Percentiles rank a stretch among this genome's conserved stretches.
These are phyloP conservation scores for Mamestra configurata DNA, from an alignment of 1,140 invertebrate genomes.

Conservation along the genomic window DNA sequence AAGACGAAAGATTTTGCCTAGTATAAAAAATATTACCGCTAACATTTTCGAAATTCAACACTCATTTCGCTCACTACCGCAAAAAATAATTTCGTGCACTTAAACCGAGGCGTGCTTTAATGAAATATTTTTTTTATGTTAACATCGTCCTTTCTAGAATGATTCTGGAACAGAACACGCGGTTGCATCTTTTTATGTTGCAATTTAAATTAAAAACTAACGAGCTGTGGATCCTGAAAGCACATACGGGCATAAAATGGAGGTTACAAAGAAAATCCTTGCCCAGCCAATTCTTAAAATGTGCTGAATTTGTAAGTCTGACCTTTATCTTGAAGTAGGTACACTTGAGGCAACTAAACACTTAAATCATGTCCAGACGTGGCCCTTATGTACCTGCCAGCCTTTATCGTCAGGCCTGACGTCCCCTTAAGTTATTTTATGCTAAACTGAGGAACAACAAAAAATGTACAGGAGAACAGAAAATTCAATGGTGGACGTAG, in stretches of 20 bases:
- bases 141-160: background rate
- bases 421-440: conserved; percentile 9
- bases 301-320: background rate
- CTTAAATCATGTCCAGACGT: conserved; percentile 15
- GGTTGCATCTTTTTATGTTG: conserved; percentile 1
- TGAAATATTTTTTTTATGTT: background rate
- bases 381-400: conserved; percentile 10
- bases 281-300: background rate
- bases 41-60: conserved; percentile 32
- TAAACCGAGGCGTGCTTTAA: conserved; percentile 3
- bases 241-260: background rate
- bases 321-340: background rate
- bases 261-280: background rate
- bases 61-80: background rate
- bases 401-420: background rate
- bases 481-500: background rate
- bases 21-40: conserved; percentile 61
- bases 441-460: background rate
- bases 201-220: conserved; percentile 15
- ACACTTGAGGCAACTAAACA: background rate
- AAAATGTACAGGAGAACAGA: background rate
- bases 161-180: background rate
- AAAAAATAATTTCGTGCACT: conserved; percentile 19
- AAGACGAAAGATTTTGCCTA: conserved; percentile 44
- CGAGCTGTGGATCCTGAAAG: background rate